A percentile compares a stretch with the other conserved stretches of the same genome.
phyloP scores from a whole-genome alignment of 2,888 invertebrate species.

The Phytoseiulus persimilis region DNA sequence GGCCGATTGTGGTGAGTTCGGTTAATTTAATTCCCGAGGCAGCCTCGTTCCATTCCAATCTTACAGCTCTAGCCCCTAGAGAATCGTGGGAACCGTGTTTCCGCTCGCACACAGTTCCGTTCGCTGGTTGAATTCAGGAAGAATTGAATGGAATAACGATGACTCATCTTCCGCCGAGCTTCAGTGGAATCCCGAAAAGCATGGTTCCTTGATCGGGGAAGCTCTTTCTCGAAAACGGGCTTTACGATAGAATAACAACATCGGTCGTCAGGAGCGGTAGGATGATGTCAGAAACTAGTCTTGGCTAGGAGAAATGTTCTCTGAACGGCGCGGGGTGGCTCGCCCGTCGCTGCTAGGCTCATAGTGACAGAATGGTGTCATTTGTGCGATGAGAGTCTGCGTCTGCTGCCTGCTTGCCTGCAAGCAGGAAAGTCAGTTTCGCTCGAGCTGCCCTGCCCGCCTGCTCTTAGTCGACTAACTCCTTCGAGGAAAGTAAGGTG shows the following conservation, averaged over 20 bases:
- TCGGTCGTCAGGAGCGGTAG: neutral
- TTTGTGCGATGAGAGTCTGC: neutral
- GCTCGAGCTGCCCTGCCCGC: neutral
- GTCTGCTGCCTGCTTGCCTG: neutral
- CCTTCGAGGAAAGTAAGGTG: neutral
- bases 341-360: neutral
- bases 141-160: too few species aligned
- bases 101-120: too few species aligned
- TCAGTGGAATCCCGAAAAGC: neutral
- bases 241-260: neutral
- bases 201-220: neutral
- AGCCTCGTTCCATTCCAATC: too few species aligned
- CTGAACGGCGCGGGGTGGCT: neutral
- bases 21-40: too few species aligned
- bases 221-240: neutral
- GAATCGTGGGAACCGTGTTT: too few species aligned
- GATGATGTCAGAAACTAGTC: neutral
- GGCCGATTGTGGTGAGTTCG: too few species aligned
- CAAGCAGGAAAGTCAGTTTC: neutral
- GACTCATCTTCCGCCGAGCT: neutral
- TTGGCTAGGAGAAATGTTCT: neutral
- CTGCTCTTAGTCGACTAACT: neutral
- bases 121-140: too few species aligned
- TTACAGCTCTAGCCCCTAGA: too few species aligned
- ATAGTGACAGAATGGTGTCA: constrained; percentile 5